phyloP scores from a whole-genome alignment of 2,113 vertebrate genomes.

The Argyrosomus japonicus region DNA sequence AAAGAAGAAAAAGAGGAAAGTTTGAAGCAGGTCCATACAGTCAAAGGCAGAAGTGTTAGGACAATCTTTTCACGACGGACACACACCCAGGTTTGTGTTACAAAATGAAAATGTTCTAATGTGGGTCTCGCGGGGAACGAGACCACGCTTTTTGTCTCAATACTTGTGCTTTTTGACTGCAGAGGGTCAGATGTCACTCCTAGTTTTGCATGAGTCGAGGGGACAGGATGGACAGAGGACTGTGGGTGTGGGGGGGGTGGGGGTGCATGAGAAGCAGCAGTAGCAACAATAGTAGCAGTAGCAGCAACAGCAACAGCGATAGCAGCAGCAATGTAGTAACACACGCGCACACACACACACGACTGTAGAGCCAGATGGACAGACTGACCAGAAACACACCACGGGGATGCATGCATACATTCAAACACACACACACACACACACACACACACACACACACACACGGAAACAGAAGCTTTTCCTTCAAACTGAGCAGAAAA shows the following conservation, averaged over 20 bases:
- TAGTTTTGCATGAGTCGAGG: slow-evolving; percentile 33
- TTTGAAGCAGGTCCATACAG: slow-evolving; percentile 53
- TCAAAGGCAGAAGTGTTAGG: slow-evolving; percentile 52
- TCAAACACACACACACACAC: neutral
- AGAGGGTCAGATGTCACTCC: slow-evolving; percentile 40
- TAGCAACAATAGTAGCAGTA: slow-evolving; percentile 66
- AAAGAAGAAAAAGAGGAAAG: slow-evolving; percentile 8
- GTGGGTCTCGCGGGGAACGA: neutral
- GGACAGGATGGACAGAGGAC: slow-evolving; percentile 13
- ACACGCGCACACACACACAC: slow-evolving; percentile 48
- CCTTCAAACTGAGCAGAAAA: neutral
- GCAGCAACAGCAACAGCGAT: slow-evolving; percentile 69
- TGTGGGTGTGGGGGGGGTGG: slow-evolving; percentile 21
- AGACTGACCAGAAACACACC: slow-evolving; percentile 19
- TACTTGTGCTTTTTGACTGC: slow-evolving; percentile 60
- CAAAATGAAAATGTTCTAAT: slow-evolving; percentile 1
- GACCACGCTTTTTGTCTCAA: neutral
- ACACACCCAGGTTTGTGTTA: neutral
- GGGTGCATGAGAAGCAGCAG: slow-evolving; percentile 72
- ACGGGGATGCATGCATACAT: neutral
- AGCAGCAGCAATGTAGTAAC: slow-evolving; percentile 80
- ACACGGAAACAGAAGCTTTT: slow-evolving; percentile 32
- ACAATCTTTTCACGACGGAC: neutral
- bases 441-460: slow-evolving; percentile 28
- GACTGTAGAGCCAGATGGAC: slow-evolving; percentile 31